phyloP scores from a whole-genome alignment of 2,888 invertebrate genomes.

The Tipula confusa region DNA sequence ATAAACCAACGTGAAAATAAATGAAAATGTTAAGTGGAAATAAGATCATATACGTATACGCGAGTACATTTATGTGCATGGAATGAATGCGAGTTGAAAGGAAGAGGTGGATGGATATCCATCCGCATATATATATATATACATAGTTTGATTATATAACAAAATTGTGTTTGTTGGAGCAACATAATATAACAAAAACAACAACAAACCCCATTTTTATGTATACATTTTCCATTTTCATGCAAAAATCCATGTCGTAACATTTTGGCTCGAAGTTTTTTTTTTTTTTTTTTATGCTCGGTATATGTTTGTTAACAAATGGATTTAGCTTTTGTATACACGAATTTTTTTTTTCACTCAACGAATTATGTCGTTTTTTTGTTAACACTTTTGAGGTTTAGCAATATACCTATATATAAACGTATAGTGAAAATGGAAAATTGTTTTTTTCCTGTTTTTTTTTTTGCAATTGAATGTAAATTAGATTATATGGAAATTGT shows the following conservation, averaged over 20 bases:
- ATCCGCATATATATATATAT: too few species aligned
- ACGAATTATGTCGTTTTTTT: constrained; percentile 25
- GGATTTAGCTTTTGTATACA: neutral
- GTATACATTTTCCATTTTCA: constrained; percentile 16
- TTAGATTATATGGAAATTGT: constrained; percentile 20
- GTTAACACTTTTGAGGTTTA: constrained; percentile 7
- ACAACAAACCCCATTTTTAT: neutral
- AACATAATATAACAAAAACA: neutral
- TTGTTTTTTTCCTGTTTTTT: too few species aligned
- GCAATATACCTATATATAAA: neutral
- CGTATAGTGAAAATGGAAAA: neutral
- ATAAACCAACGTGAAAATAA: constrained; percentile 12
- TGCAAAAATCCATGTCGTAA: constrained; percentile 25
- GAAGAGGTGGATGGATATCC: too few species aligned
- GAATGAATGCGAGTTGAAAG: neutral
- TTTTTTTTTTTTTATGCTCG: neutral
- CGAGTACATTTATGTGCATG: neutral
- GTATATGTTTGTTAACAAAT: neutral
- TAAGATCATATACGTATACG: neutral
- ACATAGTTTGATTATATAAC: neutral
- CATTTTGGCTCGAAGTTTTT: neutral
- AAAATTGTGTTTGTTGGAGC: neutral
- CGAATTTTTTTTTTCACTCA: constrained; percentile 3
- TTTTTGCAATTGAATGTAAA: neutral
- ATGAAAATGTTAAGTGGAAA: constrained; percentile 14